Base-by-base conservation (phyloP, 2,888 invertebrate genomes). In the Augochlorella aurata region DNA sequence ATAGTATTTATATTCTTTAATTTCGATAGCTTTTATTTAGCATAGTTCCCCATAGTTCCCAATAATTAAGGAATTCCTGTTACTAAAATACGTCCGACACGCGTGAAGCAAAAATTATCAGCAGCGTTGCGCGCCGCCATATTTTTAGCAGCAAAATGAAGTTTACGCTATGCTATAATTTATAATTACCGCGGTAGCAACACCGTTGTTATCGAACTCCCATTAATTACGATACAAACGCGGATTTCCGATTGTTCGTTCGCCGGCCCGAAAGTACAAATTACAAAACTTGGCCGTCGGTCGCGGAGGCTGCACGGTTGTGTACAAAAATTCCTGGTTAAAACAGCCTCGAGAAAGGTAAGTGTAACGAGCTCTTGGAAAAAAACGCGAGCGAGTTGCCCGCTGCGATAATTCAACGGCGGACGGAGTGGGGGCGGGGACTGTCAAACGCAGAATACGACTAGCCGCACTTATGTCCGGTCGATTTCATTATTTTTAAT, bases 401-500 rank as follows among this genome's bases (percentile, higher is more conserved):
- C 16, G 9, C 63, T 1, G 24, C 24, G 24, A 63, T 74, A 78
- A 74, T 52, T 68, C 54, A 72, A 54, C 66, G 50, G 65, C 10
- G 14, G 29, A 4, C 9, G 18, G 8, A 58, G 58, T 52, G 44
- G 65, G 38, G 50, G 21, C 44, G 24, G 54, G 47, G 54, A 45
- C 72, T 24, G 77, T 73, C 67, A 73, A 71, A 66, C 65, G 63
- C 66, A 72, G 52, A 44, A 50, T 49, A 24, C 49, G 38, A 52
- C 66, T 45, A 18, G 18, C 21, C 38, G 63, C 3, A 9, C 65
- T 52, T n/a, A 9, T 47, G 10, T 7, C 49, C 18, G 12, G 74
- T 21, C 66, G 47, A 50, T 49, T 63, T 45, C n/a, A 66, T 66
- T 74, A 74, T 77, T 44, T 67, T 74, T 74, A 67, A 78, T 78